Evolutionary conservation across 1,140 invertebrate species (phyloP).

Genomic region (Condylostylus longicornis): DNA sequence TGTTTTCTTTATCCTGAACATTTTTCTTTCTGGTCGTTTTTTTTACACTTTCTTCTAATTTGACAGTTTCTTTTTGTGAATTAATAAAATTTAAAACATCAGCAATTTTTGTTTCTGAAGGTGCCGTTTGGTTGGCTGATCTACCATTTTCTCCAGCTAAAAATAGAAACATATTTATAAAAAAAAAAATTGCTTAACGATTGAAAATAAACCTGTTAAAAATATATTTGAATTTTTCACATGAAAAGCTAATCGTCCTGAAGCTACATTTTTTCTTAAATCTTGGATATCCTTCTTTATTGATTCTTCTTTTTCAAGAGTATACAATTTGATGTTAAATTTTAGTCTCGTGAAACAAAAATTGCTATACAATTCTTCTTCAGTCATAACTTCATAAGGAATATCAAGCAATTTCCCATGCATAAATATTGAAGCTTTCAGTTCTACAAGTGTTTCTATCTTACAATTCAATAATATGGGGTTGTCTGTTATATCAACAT

Average conservation of each 20-base stretch:
- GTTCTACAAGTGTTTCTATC: slow-evolving; percentile 36
- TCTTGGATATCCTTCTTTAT: slow-evolving; percentile 39
- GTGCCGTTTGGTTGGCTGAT: too few relatives aligned
- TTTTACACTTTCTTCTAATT: slow-evolving; percentile 3
- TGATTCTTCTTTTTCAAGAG: slow-evolving; percentile 36
- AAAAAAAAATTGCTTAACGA: too few relatives aligned
- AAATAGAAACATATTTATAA: too few relatives aligned
- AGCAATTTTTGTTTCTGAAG: too few relatives aligned
- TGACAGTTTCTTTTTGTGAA: too few relatives aligned
- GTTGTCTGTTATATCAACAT: slow-evolving; percentile 61
- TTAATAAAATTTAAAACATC: too few relatives aligned
- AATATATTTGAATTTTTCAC: slow-evolving; percentile 20
- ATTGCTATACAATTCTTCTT: slow-evolving; percentile 44
- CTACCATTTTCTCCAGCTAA: too few relatives aligned
- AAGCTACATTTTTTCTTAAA: slow-evolving; percentile 39
- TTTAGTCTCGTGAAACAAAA: slow-evolving; percentile 49
- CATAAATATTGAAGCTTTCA: slow-evolving; percentile 49
- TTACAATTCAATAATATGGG: slow-evolving; percentile 48
- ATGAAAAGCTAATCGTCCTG: slow-evolving; percentile 25
- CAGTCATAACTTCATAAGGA: slow-evolving; percentile 42
- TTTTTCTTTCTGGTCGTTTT: slow-evolving; percentile 12
- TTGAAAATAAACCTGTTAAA: too few relatives aligned
- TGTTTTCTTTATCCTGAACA: not conserved
- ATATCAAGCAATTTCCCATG: slow-evolving; percentile 53
- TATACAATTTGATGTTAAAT: slow-evolving; percentile 38